These are phyloP conservation scores for Neodiprion pinetum DNA, from an alignment of 1,140 invertebrate genomes.

Conservation along the genomic window DNA sequence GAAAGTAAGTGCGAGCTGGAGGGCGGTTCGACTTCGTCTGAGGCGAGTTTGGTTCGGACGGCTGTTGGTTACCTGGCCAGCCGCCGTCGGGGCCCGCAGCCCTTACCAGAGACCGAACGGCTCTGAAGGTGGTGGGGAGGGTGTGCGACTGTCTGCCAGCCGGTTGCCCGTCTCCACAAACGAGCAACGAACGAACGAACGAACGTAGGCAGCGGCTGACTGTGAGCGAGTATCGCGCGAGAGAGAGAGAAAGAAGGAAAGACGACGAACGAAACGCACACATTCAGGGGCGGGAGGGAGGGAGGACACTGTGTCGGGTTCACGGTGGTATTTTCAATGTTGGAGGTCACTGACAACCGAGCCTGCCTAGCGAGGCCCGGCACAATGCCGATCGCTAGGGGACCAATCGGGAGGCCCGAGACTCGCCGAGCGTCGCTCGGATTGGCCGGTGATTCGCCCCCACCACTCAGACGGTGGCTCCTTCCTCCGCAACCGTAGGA, in stretches of 20 bases:
- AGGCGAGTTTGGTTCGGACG: constrained; percentile 53
- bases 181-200: too few relatives aligned
- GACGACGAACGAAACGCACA: constrained; percentile 28
- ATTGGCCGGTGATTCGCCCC: constrained; percentile 44
- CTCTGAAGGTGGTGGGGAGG: constrained; percentile 48
- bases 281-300: constrained; percentile 20
- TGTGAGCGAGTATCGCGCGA: background rate
- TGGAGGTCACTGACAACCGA: constrained; percentile 68
- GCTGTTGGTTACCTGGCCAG: constrained; percentile 55
- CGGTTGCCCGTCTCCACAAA: too few relatives aligned
- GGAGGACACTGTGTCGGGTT: constrained; percentile 58
- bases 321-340: constrained; percentile 68
- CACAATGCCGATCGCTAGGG: constrained; percentile 20
- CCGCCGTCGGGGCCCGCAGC: constrained; percentile 42
- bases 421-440: constrained; percentile 30
- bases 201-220: too few relatives aligned
- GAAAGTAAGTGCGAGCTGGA: constrained; percentile 62
- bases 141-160: constrained; percentile 27
- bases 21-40: constrained; percentile 62
- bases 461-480: constrained; percentile 15
- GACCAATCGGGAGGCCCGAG: constrained; percentile 37
- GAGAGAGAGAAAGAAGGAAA: constrained; percentile 22
- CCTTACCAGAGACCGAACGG: constrained; percentile 45
- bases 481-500: constrained; percentile 37
- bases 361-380: constrained; percentile 12